Evolutionary conservation across 2,888 invertebrate species (phyloP).

Genomic region (Drosophila nr. perissopoda): DNA sequence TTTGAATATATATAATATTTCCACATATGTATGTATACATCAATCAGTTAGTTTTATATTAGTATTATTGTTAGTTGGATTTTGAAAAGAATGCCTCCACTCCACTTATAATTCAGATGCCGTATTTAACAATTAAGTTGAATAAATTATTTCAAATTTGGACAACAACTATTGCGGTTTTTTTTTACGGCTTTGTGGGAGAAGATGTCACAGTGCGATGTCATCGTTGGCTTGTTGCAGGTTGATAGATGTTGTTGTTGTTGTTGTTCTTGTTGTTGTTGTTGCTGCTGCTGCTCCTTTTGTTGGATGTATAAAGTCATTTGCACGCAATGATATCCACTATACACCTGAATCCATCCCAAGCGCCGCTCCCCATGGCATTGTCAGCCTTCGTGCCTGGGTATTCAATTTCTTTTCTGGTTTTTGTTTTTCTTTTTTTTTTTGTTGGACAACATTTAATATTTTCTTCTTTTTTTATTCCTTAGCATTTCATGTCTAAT

Average conservation of each 20-base stretch:
- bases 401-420: conserved; percentile 2
- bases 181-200: neutral
- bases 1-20: neutral
- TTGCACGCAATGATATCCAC: conserved; percentile 60
- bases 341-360: neutral
- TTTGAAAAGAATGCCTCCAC: neutral
- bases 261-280: neutral
- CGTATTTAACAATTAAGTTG: neutral
- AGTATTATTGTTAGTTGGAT: neutral
- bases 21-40: neutral
- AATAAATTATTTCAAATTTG: too few relatives aligned
- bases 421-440: neutral
- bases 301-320: conserved; percentile 53
- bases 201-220: neutral
- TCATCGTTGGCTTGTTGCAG: conserved; percentile 29
- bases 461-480: conserved; percentile 4
- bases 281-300: conserved; percentile 15
- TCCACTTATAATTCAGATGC: neutral
- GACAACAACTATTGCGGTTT: neutral
- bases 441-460: neutral
- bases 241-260: conserved; percentile 11
- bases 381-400: neutral
- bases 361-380: neutral
- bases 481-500: conserved; percentile 27
- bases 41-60: neutral